These are phyloP conservation scores for Bombyx mori DNA, from an alignment of 1,140 invertebrate species.

Conservation along the genomic window ASM3026992v2 NC_085125.1:6271501-6272000, in stretches of 20 bases:
- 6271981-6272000: too few species aligned
- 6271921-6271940: too few species aligned
- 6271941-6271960: too few species aligned
- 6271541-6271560: conserved; percentile 78
- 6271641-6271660: conserved; percentile 82
- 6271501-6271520: conserved; percentile 10
- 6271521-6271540: conserved; percentile 72
- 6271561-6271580: conserved; percentile 81
- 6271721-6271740: conserved; percentile 86
- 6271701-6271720: conserved; percentile 80
- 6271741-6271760: conserved; percentile 78
- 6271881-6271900: too few species aligned
- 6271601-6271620: conserved; percentile 81
- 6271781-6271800: too few species aligned
- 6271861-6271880: too few species aligned
- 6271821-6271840: too few species aligned
- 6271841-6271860: too few species aligned
- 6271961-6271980: too few species aligned
- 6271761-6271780: too few species aligned
- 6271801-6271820: too few species aligned
- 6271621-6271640: conserved; percentile 75
- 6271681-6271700: conserved; percentile 88
- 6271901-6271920: too few species aligned
- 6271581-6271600: conserved; percentile 75
- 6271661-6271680: conserved; percentile 90